These are phyloP conservation scores for Lepidocyrtoides sp. DNA, from an alignment of 2,888 invertebrate species.

Conservation along the genomic window DNA sequence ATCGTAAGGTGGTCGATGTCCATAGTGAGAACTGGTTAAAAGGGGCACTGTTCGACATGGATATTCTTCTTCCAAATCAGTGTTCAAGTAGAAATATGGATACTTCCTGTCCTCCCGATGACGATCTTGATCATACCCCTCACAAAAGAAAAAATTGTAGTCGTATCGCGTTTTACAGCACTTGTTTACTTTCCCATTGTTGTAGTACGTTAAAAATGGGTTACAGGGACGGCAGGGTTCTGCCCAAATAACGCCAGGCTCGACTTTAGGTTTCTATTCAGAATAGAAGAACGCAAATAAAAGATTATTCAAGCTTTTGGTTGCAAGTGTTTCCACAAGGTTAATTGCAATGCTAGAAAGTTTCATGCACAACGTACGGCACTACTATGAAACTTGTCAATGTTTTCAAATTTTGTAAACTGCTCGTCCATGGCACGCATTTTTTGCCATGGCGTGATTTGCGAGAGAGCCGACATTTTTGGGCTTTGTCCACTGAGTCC, in stretches of 20 bases:
- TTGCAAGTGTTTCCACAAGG: background rate
- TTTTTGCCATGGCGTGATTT: conserved; percentile 83
- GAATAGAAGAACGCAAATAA: no score
- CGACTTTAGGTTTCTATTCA: conserved; percentile 42
- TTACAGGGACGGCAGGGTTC: conserved; percentile 65
- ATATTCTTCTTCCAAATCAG: conserved; percentile 84
- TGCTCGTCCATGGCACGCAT: conserved; percentile 77
- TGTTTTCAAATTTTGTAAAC: conserved; percentile 47
- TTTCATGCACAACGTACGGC: conserved; percentile 7
- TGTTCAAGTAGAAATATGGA: conserved; percentile 82
- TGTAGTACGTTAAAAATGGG: conserved; percentile 80
- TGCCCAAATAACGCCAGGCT: conserved; percentile 71
- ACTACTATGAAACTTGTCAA: background rate
- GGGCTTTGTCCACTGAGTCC: background rate
- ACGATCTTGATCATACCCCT: conserved; percentile 83
- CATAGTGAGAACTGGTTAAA: conserved; percentile 83
- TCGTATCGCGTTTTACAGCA: conserved; percentile 84
- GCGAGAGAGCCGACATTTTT: conserved; percentile 65
- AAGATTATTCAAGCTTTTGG: no score
- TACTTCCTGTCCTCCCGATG: conserved; percentile 84
- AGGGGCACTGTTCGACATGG: conserved; percentile 84
- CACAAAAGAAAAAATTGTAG: conserved; percentile 83
- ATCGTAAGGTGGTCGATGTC: conserved; percentile 83
- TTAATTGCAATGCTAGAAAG: no score
- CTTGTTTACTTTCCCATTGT: conserved; percentile 83